phyloP scores from a whole-genome alignment of 2,797 vertebrate genomes.

The Picus viridis region DNA sequence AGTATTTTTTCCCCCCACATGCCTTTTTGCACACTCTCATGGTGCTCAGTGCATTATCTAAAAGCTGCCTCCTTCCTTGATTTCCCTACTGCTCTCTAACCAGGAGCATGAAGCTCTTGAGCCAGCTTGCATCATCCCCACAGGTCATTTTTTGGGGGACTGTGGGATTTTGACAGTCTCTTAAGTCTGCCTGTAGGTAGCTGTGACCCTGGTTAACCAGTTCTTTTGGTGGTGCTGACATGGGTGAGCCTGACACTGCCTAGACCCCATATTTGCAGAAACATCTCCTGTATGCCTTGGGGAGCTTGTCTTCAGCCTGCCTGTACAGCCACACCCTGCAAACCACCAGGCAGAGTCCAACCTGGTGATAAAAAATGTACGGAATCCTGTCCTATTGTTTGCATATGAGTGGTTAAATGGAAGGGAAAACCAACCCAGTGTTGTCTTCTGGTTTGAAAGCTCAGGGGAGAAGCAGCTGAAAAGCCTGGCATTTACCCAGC shows the following conservation, averaged over 20 bases:
- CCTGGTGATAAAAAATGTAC: neutral
- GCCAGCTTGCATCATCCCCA: rapidly evolving
- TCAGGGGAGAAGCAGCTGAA: neutral
- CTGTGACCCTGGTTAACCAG: neutral
- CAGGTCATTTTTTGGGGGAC: neutral
- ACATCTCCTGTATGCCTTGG: neutral
- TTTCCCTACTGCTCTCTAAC: neutral
- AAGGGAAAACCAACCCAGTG: neutral
- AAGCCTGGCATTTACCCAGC: neutral
- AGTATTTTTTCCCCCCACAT: neutral
- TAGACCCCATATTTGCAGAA: neutral
- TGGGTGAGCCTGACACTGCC: neutral
- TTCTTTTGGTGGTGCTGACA: neutral
- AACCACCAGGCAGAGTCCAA: neutral
- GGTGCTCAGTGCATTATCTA: rapidly evolving
- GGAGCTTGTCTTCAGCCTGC: neutral
- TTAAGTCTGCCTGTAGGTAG: neutral
- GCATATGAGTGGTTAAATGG: neutral
- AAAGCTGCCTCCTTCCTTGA: neutral
- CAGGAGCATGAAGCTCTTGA: neutral
- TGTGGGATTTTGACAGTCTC: neutral
- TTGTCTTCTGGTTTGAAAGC: neutral
- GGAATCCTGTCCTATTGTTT: neutral
- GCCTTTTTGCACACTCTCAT: rapidly evolving
- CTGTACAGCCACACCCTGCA: rapidly evolving